Base-by-base conservation (phyloP, 2,888 invertebrate species). In the Brenthis daphne region DNA sequence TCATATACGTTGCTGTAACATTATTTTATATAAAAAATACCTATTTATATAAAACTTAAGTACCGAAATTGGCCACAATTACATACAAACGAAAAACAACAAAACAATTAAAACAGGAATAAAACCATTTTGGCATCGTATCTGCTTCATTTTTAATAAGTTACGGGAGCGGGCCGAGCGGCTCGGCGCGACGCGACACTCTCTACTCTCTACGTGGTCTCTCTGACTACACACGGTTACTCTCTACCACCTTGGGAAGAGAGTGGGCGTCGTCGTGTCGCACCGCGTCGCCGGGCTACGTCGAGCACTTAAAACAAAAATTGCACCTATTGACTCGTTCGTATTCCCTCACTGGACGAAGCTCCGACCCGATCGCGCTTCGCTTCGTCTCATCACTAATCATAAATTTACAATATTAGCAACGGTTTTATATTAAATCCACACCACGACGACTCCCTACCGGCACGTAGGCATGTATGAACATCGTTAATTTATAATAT, bases 101-200 rank as follows among this genome's bases (percentile, higher is more conserved):
- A 90, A 90, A 92, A 91, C 88, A 90, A 91, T 87, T 87, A 89
- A 90, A 90, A 91, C 90, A 90, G 90, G 91, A 90, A 90, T 90
- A 88, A 89, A 90, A 92, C 90, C 91, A 91, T 91, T 92, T 92
- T 92, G 92, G 92, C 92, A 91, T 91, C 90, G 90, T 87, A 89
- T 90, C 89, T 89, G 89, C 89, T 88, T 89, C 84, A 85, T 87
- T 88, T 85, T 85, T 82, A 84, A 82, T 80, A 85, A 82, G 87
- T 88, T 89, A 88, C 76, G 74, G 73, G 79, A 74, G 66, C 68
- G 74, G 74, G 67, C 72, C 61, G 63, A 51, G 67, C 75, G 73
- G 67, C 54, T 71, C 71, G 75, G 72, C 73, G 65, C 71, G 74
- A 56, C 65, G 73, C 72, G 43, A 14, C 29, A 13, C 5, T 29